phyloP scores from a whole-genome alignment of 2,888 invertebrate species.

The Leptarthrus brevirostris region DNA sequence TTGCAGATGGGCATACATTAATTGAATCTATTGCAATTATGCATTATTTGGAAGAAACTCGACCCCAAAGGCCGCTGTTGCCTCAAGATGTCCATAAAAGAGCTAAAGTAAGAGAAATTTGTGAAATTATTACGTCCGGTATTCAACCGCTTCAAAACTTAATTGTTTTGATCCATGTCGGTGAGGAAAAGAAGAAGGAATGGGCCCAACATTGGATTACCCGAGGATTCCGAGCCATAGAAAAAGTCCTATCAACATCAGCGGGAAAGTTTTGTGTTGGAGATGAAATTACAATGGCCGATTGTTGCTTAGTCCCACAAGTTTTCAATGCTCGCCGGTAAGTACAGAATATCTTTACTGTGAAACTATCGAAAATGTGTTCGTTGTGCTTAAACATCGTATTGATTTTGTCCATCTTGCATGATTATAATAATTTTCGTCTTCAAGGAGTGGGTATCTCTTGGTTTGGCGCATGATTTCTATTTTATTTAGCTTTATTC shows the following conservation, averaged over 20 bases:
- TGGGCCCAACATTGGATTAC: constrained; percentile 96
- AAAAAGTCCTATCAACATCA: constrained; percentile 83
- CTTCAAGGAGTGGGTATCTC: too few species aligned
- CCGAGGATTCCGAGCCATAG: constrained; percentile 89
- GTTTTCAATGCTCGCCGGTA: constrained; percentile 93
- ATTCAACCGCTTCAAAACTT: constrained; percentile 97
- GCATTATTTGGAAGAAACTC: constrained; percentile 95
- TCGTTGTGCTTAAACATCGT: background rate
- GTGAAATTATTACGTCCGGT: constrained; percentile 91
- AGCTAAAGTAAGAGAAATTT: constrained; percentile 92
- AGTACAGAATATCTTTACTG: background rate
- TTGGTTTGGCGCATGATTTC: too few species aligned
- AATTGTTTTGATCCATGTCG: constrained; percentile 85
- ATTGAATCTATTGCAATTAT: constrained; percentile 87
- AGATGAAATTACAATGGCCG: constrained; percentile 92
- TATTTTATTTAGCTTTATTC: too few species aligned
- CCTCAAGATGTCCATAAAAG: constrained; percentile 89
- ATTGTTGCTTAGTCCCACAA: constrained; percentile 95
- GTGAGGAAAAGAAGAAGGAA: constrained; percentile 88
- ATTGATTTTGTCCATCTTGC: background rate
- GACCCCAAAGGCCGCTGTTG: constrained; percentile 85
- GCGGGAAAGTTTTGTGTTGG: constrained; percentile 95
- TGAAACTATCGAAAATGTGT: background rate
- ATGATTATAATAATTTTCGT: too few species aligned
- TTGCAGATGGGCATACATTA: constrained; percentile 76